phyloP scores from a whole-genome alignment of 2,888 invertebrate genomes.

The Eupithecia insigniata region DNA sequence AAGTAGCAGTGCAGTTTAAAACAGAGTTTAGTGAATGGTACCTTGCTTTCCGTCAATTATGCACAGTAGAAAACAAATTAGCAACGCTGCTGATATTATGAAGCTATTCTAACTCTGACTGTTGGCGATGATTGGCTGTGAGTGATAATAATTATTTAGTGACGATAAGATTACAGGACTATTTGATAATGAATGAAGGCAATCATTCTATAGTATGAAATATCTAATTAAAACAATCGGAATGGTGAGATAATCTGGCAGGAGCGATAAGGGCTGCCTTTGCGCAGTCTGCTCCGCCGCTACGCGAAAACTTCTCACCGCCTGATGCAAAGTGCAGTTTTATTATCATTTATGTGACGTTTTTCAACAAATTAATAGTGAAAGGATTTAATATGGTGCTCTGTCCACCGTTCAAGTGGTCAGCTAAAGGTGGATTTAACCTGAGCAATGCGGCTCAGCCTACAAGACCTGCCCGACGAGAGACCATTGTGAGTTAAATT shows the following conservation, averaged over 20 bases:
- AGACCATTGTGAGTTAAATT: conserved; percentile 68
- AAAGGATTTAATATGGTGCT: conserved; percentile 66
- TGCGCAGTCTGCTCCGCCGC: conserved; percentile 63
- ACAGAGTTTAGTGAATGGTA: background rate
- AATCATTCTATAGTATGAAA: conserved; percentile 75
- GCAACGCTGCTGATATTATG: conserved; percentile 29
- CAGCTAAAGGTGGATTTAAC: conserved; percentile 71
- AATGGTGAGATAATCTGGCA: conserved; percentile 75
- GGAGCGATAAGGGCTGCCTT: conserved; percentile 71
- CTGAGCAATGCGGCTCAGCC: conserved; percentile 56
- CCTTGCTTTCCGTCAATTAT: conserved; percentile 20
- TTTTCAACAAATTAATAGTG: conserved; percentile 27
- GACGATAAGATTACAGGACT: conserved; percentile 78
- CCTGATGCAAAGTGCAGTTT: conserved; percentile 33
- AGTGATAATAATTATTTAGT: conserved; percentile 68
- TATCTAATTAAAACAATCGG: conserved; percentile 80
- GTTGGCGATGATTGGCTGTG: conserved; percentile 63
- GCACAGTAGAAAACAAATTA: conserved; percentile 31
- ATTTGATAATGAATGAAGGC: conserved; percentile 74
- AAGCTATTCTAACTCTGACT: conserved; percentile 16
- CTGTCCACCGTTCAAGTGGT: conserved; percentile 77
- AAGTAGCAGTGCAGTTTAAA: background rate
- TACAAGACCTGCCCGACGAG: conserved; percentile 55
- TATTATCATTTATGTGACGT: conserved; percentile 35
- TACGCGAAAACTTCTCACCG: conserved; percentile 75